phyloP scores from a whole-genome alignment of 2,113 vertebrate genomes.

The Corythoichthys haematopterus region DNA sequence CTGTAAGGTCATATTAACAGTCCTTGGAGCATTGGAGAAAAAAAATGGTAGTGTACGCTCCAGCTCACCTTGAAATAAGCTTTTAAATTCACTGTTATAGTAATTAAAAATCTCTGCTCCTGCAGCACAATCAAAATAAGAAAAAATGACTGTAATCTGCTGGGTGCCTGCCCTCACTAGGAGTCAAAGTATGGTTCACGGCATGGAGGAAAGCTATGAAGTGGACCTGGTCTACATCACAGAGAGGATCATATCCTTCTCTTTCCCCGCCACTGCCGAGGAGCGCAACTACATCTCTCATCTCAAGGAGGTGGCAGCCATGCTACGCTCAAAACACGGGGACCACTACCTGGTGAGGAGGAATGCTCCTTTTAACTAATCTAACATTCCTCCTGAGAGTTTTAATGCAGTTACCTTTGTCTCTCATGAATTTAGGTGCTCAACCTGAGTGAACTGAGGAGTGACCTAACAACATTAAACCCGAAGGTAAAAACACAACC shows the following conservation, averaged over 20 bases:
- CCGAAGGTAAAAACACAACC: slow-evolving; percentile 74
- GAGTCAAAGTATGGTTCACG: slow-evolving; percentile 75
- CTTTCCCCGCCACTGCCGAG: slow-evolving; percentile 77
- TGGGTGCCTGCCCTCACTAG: slow-evolving; percentile 38
- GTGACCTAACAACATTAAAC: slow-evolving; percentile 83
- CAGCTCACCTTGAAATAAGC: background rate
- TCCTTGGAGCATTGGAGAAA: background rate
- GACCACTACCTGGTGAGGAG: slow-evolving; percentile 87
- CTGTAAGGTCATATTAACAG: background rate
- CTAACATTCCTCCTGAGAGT: background rate
- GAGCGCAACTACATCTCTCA: slow-evolving; percentile 83
- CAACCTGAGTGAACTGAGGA: slow-evolving; percentile 86
- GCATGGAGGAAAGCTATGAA: slow-evolving; percentile 89
- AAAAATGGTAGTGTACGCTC: background rate
- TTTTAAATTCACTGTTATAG: background rate
- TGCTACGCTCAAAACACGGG: slow-evolving; percentile 92
- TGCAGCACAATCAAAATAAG: background rate
- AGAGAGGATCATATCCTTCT: slow-evolving; percentile 87
- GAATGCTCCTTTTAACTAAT: background rate
- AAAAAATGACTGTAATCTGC: background rate
- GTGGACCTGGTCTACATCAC: slow-evolving; percentile 90
- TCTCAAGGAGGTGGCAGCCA: slow-evolving; percentile 88
- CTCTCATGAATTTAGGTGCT: slow-evolving; percentile 75
- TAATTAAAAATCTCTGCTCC: background rate
- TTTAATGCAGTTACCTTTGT: background rate